Evolutionary conservation across 1,140 invertebrate genomes (phyloP), one percentile per base, ranked within the genome.

Genomic region (Anoplophora glabripennis): DNA sequence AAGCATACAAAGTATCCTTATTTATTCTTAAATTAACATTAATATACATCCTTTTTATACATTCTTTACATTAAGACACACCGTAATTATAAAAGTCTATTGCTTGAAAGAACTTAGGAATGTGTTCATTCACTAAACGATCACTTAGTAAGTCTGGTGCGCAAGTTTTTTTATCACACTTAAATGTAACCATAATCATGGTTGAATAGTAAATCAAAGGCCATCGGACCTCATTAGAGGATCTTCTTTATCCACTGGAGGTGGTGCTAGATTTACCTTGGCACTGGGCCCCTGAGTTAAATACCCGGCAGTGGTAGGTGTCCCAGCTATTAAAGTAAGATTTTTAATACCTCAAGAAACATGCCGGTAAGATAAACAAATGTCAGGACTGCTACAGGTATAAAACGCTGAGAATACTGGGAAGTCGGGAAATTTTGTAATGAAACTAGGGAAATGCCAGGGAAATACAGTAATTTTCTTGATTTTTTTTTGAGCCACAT

Each of bases 251-350:
- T 89, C 87, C 34, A 90, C 85, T 55, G 92, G 92, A 15, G 92
- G 92, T 53, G 92, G 92, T 37, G 83, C 84, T 45, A 83, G 83
- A 56, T 90, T 85, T 62, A 92, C 84, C 61, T 84, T 82, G 64
- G 85, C 81, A 60, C 83, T 84, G 47, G 87, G 84, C 40, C 90
- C 92, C 72, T 90, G 86, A 7, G 89, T 90, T 67, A 92, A 77
- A 77, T 92, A 92, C 42, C 89, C 89, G 57, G 89, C 88, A n/a
- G 86, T 81, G 51, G 88, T 83, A 57, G 89, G 87, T 10, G 46
- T 51, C 4, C 46, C 44, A 47, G 14, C 63, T 53, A 66, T 41
- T 59, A 68, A 59, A 41, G 42, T 18, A 40, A 42, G 41, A n/a
- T 4, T 47, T 34, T 17, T 15, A 18, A 37, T 47, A 36, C 21